A percentile compares a stretch with the other conserved stretches of the same genome.
These are phyloP conservation scores for Pyrgus malvae DNA, from an alignment of 2,888 invertebrate species.

Conservation along the genomic window DNA sequence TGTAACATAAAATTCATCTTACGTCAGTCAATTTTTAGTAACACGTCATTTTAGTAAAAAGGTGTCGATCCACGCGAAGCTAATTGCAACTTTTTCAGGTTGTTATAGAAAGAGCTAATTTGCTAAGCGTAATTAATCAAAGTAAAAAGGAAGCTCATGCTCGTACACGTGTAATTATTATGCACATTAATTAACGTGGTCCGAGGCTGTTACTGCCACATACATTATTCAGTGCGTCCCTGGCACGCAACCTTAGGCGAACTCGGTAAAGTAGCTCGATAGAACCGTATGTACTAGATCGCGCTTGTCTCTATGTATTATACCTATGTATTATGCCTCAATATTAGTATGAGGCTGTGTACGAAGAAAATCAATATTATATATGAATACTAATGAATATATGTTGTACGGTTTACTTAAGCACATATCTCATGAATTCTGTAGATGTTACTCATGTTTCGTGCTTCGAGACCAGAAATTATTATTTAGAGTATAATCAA, in stretches of 20 bases:
- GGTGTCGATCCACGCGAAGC: conserved; percentile 16
- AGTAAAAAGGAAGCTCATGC: conserved; percentile 77
- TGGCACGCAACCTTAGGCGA: conserved; percentile 55
- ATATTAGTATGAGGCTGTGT: too few species aligned
- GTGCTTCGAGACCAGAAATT: too few species aligned
- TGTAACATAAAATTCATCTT: too few species aligned
- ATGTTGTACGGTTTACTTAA: too few species aligned
- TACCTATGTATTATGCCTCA: too few species aligned
- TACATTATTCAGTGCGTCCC: conserved; percentile 64
- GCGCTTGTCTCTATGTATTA: too few species aligned
- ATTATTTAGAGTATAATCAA: too few species aligned
- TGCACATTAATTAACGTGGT: conserved; percentile 77
- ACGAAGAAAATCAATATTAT: too few species aligned
- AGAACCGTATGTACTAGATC: too few species aligned
- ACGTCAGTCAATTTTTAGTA: conserved; percentile 23
- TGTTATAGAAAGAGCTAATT: conserved; percentile 61
- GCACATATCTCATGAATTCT: too few species aligned
- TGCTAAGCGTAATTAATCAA: conserved; percentile 74
- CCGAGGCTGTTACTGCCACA: conserved; percentile 52
- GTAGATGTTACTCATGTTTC: too few species aligned
- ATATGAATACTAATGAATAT: too few species aligned
- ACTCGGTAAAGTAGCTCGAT: conserved; percentile 32
- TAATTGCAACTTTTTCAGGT: conserved; percentile 25
- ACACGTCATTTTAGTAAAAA: conserved; percentile 21
- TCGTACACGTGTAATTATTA: conserved; percentile 77